Evolutionary conservation across 2,797 vertebrate genomes (phyloP).

Genomic region (Carduelis carduelis): DNA sequence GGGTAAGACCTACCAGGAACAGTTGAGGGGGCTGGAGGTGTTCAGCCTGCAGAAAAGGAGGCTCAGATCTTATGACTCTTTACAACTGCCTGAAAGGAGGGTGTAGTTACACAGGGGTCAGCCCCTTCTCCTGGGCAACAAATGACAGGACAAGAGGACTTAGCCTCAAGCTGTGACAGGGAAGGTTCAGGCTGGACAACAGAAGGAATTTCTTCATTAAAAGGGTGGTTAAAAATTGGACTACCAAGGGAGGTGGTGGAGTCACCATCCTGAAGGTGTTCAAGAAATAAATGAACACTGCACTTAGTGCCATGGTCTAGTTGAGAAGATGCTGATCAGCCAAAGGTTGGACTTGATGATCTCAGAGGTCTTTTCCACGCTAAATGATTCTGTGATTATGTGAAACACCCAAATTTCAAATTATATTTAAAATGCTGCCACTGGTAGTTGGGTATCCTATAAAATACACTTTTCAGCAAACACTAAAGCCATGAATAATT

Average conservation of each 20-base stretch:
- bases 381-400: not conserved
- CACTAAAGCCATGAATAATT: conserved; percentile 12
- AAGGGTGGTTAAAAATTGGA: not conserved
- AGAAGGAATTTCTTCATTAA: not conserved
- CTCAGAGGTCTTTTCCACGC: not conserved
- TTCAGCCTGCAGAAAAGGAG: not conserved
- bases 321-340: not conserved
- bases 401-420: not conserved
- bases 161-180: not conserved
- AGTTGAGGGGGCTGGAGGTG: not conserved
- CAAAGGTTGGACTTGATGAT: not conserved
- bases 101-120: not conserved
- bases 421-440: not conserved
- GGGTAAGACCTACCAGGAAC: not conserved
- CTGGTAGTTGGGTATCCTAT: not conserved
- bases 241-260: not conserved
- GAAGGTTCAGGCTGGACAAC: not conserved
- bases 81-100: not conserved
- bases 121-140: not conserved
- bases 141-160: not conserved
- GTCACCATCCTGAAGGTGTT: not conserved
- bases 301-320: not conserved
- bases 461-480: not conserved
- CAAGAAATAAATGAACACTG: not conserved
- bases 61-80: not conserved